phyloP scores from a whole-genome alignment of 2,113 vertebrate species.

The Diglossa brunneiventris region DNA sequence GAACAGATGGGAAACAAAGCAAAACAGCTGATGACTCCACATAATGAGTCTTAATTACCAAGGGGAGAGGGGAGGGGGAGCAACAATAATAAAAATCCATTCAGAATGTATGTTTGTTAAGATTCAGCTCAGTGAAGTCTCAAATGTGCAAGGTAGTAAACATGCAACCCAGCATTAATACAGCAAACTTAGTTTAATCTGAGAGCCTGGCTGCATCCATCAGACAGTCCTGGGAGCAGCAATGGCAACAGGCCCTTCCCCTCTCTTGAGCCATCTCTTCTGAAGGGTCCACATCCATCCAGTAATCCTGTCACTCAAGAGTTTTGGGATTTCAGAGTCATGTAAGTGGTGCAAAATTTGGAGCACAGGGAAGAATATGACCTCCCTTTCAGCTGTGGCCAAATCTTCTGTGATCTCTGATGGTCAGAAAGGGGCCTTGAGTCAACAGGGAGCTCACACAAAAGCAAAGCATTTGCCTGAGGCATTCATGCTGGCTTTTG shows the following conservation, averaged over 20 bases:
- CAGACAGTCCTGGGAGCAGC: not conserved
- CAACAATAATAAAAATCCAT: not conserved
- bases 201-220: rapidly evolving
- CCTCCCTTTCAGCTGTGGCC: not conserved
- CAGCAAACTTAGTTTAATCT: not conserved
- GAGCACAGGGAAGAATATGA: not conserved
- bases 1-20: constrained; percentile 48
- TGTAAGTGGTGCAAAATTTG: not conserved
- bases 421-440: not conserved
- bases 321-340: not conserved
- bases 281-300: not conserved
- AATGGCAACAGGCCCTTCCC: not conserved
- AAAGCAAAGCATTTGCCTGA: not conserved
- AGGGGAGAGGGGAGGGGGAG: not conserved
- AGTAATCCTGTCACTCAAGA: not conserved
- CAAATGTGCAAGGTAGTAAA: not conserved
- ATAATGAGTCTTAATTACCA: not conserved
- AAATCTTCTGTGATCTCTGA: not conserved
- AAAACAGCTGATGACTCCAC: constrained; percentile 39
- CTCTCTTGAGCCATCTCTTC: not conserved
- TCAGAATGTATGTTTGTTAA: constrained; percentile 8
- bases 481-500: not conserved
- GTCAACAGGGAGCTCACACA: not conserved
- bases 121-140: not conserved
- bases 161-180: not conserved